Evolutionary conservation across 2,888 invertebrate species (phyloP), one percentile per base, ranked within the genome.

Genomic region (Sthenelais limicola): DNA sequence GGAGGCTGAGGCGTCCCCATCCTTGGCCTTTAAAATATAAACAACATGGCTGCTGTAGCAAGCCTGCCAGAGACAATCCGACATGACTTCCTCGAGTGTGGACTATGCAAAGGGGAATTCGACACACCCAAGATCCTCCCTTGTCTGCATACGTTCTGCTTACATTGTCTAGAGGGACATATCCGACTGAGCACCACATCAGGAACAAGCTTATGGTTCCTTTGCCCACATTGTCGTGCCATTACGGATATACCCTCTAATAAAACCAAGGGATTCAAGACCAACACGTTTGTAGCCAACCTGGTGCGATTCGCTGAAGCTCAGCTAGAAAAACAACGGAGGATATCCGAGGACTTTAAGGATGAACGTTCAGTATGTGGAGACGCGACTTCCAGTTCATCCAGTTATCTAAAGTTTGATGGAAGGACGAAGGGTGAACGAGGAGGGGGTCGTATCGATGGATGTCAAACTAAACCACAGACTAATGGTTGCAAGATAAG

Each of bases 121-220:
- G 54, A 58, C 33, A 49, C 43, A 3, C 72, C 72, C 3, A 72
- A 67, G 51, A 24, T 51, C 2, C 67, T 72, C 3, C 72, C 72
- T 21, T 72, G 72, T 26, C 28, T 66, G 18, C 72, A 72, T 26
- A 67, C 67, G 3, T 66, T 72, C 38, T 72, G 72, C 52, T 15
- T 21, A 5, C 38, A 30, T 0, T 72, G 72, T 52, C 43, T 72
- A 21, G 28, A 33, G 21, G 15, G 38, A 9, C 67, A 72, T 32
- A 12, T 72, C 4, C 21, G 15, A 30, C n/a, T 51, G 28, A 51
- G 38, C 26, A 52, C 52, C 5, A 52, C 72, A 1, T 32, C 51
- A 0, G 32, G 24, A 3, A 21, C 66, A 4, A 51, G 35, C 15
- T 52, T 72, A 1, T 72, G 72, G 72, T 52, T 72, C 30, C 49